A percentile compares a stretch with the other conserved stretches of the same genome.
These are phyloP conservation scores for Rhyacichthys aspro DNA, from an alignment of 2,797 vertebrate genomes.

Conservation along the genomic window DNA sequence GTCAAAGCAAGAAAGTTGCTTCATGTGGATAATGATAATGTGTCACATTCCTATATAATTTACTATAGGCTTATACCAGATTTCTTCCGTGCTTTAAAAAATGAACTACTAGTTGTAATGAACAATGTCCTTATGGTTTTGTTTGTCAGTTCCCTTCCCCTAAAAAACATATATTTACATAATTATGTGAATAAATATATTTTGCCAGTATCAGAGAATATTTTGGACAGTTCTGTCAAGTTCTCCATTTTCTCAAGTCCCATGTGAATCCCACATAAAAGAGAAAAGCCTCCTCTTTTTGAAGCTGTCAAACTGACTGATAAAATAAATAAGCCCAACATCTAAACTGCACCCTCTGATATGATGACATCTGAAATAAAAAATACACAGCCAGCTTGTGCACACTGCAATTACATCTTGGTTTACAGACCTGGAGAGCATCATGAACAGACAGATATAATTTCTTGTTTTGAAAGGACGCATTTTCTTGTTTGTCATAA, in stretches of 20 bases:
- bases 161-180: slow-evolving; percentile 4
- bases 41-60: no score
- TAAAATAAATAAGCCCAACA: slow-evolving; percentile 38
- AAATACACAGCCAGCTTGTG: slow-evolving; percentile 21
- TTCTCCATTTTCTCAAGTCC: slow-evolving; percentile 29
- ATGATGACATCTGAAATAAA: slow-evolving; percentile 30
- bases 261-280: slow-evolving; percentile 20
- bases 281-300: slow-evolving; percentile 24
- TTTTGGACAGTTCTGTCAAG: slow-evolving; percentile 31
- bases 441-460: slow-evolving; percentile 2
- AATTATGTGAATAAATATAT: not conserved
- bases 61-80: no score
- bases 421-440: slow-evolving; percentile 21
- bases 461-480: not conserved
- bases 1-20: no score
- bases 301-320: slow-evolving; percentile 36
- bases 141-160: not conserved
- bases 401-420: slow-evolving; percentile 26
- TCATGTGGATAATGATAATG: no score
- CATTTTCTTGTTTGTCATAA: slow-evolving; percentile 18
- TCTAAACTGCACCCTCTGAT: slow-evolving; percentile 20
- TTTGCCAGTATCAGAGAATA: not conserved
- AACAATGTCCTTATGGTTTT: not conserved
- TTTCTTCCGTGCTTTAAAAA: not conserved
- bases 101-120: not conserved